Evolutionary conservation across 2,888 invertebrate genomes (phyloP), one percentile per base, ranked within the genome.

Genomic region (Drosophila sordidula): DNA sequence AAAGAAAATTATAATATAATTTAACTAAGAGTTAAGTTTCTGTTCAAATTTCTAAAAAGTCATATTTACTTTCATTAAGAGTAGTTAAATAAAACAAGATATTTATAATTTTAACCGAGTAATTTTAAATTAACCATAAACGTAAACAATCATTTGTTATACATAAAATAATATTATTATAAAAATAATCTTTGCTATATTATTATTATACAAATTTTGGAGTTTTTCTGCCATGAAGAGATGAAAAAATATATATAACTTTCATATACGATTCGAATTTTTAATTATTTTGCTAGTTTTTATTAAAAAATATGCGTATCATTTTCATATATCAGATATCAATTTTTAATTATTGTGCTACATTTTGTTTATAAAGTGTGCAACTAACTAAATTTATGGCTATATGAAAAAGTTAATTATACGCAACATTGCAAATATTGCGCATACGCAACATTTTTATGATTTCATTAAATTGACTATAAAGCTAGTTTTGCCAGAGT

Each of bases 371-470:
- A 5, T 4, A n/a, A 8, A 4, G 22, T 41, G 16, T 57, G 46
- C 3, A 6, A 8, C 14, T 16, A 38, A 25, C 12, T 6, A 51
- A 61, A n/a, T 29, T 47, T 11, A 52, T 56, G 14, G 4, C n/a
- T 38, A 34, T 25, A 38, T 51, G 44, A 39, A 58, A 18, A 32
- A 25, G 4, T 59, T 41, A 52, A 56, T 54, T 72, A 25, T 5
- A 36, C 16, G 36, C 6, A n/a, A 57, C 51, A 52, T 72, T 51
- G 46, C 42, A 47, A 44, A 64, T 45, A 51, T 63, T 59, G 32
- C 63, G 62, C 41, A 56, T 59, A 56, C 70, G 66, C 56, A 72
- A 51, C 38, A 47, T 50, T 64, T 55, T 73, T 70, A 80, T 78
- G 66, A 59, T 73, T 66, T 73, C 55, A 69, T 64, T 76, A 73